Percentiles rank a stretch among this genome's conserved stretches.
These are phyloP conservation scores for Protodeltote pygarga DNA, from an alignment of 2,888 invertebrate genomes.

Conservation along the genomic window DNA sequence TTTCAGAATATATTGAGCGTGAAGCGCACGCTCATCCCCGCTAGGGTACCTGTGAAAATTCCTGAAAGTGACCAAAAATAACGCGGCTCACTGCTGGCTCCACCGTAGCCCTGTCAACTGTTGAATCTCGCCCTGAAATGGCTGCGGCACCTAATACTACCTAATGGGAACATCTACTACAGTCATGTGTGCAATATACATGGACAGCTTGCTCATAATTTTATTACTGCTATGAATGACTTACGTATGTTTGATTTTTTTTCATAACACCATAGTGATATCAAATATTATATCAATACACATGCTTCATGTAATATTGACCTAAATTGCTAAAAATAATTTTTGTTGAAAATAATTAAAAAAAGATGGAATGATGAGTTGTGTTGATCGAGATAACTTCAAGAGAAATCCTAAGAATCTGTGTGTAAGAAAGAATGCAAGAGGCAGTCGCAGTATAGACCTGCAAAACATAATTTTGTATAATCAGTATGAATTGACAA, in stretches of 20 bases:
- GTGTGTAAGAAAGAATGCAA: constrained; percentile 49
- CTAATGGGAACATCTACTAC: constrained; percentile 72
- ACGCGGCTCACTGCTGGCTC: constrained; percentile 82
- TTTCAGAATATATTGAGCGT: constrained; percentile 76
- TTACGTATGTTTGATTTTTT: constrained; percentile 41
- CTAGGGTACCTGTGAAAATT: constrained; percentile 83
- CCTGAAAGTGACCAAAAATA: constrained; percentile 84
- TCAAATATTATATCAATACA: constrained; percentile 31
- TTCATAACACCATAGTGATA: constrained; percentile 43
- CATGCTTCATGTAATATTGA: constrained; percentile 43
- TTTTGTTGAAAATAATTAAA: constrained; percentile 35
- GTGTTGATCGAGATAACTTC: constrained; percentile 37
- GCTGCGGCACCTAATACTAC: constrained; percentile 70
- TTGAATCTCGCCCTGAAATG: constrained; percentile 86
- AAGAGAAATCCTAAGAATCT: constrained; percentile 49
- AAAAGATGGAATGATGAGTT: constrained; percentile 38
- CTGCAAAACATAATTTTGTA: constrained; percentile 81
- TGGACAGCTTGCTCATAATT: constrained; percentile 32
- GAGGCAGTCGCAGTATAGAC: constrained; percentile 75
- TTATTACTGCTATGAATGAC: constrained; percentile 46
- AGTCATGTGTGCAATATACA: constrained; percentile 41
- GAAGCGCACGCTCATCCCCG: constrained; percentile 77
- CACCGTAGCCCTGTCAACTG: constrained; percentile 85
- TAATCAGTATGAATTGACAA: constrained; percentile 52
- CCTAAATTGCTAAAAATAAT: constrained; percentile 44